These are phyloP conservation scores for Parnassius apollo DNA, from an alignment of 2,888 invertebrate genomes.

Conservation along the genomic window DNA sequence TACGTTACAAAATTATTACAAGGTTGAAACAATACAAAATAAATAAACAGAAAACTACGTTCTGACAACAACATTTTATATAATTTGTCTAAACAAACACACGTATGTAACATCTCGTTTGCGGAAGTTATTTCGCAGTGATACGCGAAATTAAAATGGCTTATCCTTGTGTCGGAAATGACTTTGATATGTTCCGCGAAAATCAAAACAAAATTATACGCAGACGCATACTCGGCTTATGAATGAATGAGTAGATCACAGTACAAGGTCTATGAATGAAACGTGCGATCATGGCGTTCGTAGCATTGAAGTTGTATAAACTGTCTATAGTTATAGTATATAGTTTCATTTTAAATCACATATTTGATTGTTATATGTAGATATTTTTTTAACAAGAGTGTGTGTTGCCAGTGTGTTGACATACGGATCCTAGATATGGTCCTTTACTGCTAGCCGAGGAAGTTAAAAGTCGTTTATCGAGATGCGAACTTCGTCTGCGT, in stretches of 20 bases:
- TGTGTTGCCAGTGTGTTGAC: too few relatives aligned
- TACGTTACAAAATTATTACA: constrained; percentile 15
- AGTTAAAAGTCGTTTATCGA: too few relatives aligned
- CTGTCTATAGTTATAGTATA: not conserved
- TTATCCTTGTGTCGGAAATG: constrained; percentile 16
- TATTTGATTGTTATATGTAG: too few relatives aligned
- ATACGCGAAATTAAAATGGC: constrained; percentile 12
- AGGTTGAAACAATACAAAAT: constrained; percentile 27
- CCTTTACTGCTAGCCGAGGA: too few relatives aligned
- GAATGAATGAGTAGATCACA: constrained; percentile 21
- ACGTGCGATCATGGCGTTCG: constrained; percentile 16
- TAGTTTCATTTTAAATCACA: too few relatives aligned
- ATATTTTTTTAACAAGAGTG: too few relatives aligned
- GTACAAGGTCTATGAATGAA: constrained; percentile 18
- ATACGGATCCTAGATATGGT: too few relatives aligned
- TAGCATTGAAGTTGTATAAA: constrained; percentile 20
- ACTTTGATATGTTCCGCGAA: constrained; percentile 17
- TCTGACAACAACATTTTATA: constrained; percentile 8
- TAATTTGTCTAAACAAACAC: constrained; percentile 18
- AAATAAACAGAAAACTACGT: constrained; percentile 15
- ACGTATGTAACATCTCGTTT: constrained; percentile 7
- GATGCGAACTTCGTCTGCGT: too few relatives aligned
- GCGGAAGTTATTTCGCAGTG: constrained; percentile 17
- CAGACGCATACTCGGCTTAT: constrained; percentile 5
- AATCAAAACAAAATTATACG: constrained; percentile 14